phyloP scores from a whole-genome alignment of 2,797 vertebrate genomes.

The Tadarida brasiliensis region DNA sequence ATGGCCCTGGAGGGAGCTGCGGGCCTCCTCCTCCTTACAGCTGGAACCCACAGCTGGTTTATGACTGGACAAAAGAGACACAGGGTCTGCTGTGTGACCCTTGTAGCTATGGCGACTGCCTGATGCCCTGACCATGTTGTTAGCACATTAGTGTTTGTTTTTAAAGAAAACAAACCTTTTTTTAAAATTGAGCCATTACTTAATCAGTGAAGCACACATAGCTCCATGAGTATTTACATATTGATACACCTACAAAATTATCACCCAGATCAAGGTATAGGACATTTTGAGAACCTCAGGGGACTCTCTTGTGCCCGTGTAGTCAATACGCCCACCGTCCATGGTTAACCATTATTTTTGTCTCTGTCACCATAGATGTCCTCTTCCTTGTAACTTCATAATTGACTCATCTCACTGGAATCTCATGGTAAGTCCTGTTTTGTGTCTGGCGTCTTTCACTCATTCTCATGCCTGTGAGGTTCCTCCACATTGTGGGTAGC shows the following conservation, averaged over 20 bases:
- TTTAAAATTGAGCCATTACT: background rate
- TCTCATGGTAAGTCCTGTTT: background rate
- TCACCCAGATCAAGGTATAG: background rate
- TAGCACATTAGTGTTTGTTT: background rate
- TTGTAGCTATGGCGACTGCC: background rate
- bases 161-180: background rate
- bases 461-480: background rate
- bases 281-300: background rate
- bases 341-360: background rate
- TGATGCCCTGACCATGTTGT: background rate
- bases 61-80: background rate
- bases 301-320: background rate
- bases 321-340: background rate
- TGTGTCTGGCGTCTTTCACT: background rate
- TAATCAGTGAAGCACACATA: background rate
- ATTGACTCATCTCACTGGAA: background rate
- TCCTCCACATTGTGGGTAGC: accelerated
- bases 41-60: background rate
- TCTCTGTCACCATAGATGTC: background rate
- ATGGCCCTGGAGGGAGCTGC: accelerated
- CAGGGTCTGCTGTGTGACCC: background rate
- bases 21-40: background rate
- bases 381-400: background rate
- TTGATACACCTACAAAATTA: background rate
- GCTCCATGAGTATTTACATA: background rate